phyloP scores from a whole-genome alignment of 2,797 vertebrate genomes.

The Microcaecilia unicolor region DNA sequence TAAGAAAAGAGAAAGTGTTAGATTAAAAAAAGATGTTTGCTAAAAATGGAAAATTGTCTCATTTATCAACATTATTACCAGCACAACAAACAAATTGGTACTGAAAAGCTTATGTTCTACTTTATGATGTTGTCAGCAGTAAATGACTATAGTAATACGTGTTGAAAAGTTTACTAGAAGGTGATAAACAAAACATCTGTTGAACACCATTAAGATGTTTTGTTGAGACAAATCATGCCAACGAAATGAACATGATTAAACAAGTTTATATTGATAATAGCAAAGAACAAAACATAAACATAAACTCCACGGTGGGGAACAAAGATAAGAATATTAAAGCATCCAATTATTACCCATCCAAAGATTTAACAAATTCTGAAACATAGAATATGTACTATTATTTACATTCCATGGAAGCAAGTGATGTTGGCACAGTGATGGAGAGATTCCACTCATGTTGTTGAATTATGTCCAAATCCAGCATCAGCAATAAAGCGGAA shows the following conservation, averaged over 20 bases:
- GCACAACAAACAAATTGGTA: neutral
- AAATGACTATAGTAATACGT: neutral
- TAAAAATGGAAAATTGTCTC: no score
- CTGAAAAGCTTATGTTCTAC: neutral
- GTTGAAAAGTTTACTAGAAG: neutral
- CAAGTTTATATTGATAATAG: neutral
- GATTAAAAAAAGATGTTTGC: no score
- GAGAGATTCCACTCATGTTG: no score
- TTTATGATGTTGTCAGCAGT: neutral
- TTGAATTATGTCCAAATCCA: no score
- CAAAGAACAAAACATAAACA: no score
- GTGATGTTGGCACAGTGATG: no score
- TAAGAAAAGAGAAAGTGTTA: no score
- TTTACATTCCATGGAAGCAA: neutral
- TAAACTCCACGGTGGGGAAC: neutral
- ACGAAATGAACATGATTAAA: neutral
- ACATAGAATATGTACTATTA: neutral
- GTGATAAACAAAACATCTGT: accelerated
- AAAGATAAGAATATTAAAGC: neutral
- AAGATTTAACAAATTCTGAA: neutral
- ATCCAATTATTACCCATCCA: neutral
- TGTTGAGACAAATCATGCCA: neutral
- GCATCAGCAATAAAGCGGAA: no score
- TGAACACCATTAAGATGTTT: neutral
- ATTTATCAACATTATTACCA: neutral